Evolutionary conservation across 2,888 invertebrate species (phyloP).

Genomic region (Micropterix aruncella): DNA sequence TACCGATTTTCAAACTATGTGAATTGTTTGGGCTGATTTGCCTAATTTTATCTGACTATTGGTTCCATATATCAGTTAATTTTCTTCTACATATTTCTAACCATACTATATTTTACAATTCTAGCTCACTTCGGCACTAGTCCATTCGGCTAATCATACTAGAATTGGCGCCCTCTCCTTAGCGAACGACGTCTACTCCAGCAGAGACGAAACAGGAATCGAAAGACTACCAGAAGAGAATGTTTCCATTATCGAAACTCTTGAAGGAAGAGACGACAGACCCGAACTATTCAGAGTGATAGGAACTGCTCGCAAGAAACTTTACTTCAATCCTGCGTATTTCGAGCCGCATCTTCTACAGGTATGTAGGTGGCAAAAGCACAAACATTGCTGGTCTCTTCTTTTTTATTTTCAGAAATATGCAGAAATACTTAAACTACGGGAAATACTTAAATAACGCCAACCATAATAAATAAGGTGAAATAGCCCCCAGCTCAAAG

Average conservation of each 20-base stretch:
- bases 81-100: no score
- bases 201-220: conserved; percentile 41
- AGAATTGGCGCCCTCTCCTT: conserved; percentile 14
- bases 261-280: conserved; percentile 48
- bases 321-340: conserved; percentile 85
- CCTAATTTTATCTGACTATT: no score
- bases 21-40: no score
- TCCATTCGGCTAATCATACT: conserved; percentile 18
- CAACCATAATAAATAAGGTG: no score
- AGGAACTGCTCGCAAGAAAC: conserved; percentile 59
- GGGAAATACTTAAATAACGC: no score
- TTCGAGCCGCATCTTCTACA: conserved; percentile 76
- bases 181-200: conserved; percentile 16
- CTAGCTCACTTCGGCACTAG: not conserved
- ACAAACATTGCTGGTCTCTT: no score
- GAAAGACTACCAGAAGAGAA: conserved; percentile 74
- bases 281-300: conserved; percentile 50
- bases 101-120: not conserved
- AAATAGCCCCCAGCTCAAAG: no score
- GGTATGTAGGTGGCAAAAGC: no score
- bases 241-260: conserved; percentile 72
- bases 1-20: no score
- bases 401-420: no score
- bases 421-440: no score
- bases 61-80: no score